A percentile compares a stretch with the other conserved stretches of the same genome.
phyloP scores from a whole-genome alignment of 2,113 vertebrate genomes.

The Sander vitreus region DNA sequence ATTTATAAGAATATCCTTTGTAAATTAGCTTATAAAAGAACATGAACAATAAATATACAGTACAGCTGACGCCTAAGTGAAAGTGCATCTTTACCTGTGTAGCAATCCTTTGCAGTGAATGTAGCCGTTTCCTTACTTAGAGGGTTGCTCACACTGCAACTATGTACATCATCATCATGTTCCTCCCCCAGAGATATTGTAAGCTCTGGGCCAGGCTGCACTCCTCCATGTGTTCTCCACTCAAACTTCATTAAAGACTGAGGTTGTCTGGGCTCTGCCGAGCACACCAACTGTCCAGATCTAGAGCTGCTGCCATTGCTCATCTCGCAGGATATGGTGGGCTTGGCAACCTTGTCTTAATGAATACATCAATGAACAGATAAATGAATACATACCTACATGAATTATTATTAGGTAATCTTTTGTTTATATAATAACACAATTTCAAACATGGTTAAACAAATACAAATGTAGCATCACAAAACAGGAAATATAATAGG shows the following conservation, averaged over 20 bases:
- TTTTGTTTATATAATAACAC: not conserved
- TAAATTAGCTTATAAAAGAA: too few relatives aligned
- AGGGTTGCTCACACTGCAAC: conserved; percentile 61
- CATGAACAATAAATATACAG: not conserved
- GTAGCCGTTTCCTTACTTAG: conserved; percentile 15
- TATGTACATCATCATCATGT: conserved; percentile 36
- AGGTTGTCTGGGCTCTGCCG: not conserved
- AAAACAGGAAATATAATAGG: not conserved
- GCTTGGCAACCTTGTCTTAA: conserved; percentile 55
- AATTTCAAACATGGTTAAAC: not conserved
- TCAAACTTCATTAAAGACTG: not conserved
- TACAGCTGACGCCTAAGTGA: not conserved
- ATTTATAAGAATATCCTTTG: too few relatives aligned
- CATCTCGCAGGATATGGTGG: conserved; percentile 65
- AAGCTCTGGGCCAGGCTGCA: conserved; percentile 7
- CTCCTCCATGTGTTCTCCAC: conserved; percentile 42
- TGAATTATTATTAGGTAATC: not conserved
- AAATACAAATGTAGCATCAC: not conserved
- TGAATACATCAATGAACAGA: not conserved
- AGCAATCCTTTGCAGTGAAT: conserved; percentile 68
- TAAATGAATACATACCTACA: not conserved
- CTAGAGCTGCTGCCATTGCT: not conserved
- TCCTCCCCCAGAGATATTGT: conserved; percentile 25
- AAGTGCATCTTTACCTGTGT: conserved; percentile 52
- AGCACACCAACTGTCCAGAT: conserved; percentile 55